Evolutionary conservation across 2,113 vertebrate species (phyloP).

Genomic region (Mobula hypostoma): DNA sequence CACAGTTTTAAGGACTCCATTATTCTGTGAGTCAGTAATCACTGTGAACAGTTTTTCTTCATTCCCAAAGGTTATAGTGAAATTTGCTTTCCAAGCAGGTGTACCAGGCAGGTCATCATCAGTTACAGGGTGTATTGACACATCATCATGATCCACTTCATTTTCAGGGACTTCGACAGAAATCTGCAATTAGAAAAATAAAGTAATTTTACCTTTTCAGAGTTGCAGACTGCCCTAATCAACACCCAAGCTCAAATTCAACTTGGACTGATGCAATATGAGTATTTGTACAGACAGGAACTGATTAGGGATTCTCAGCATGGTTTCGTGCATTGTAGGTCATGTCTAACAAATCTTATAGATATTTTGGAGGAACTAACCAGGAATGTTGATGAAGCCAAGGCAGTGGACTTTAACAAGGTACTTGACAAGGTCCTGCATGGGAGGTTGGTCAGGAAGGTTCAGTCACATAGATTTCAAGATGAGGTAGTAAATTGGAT

Average conservation of each 20-base stretch:
- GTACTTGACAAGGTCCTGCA: too few species aligned
- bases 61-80: constrained; percentile 63
- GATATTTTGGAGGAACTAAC: too few species aligned
- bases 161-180: constrained; percentile 60
- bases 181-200: constrained; percentile 56
- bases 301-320: too few species aligned
- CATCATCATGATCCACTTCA: neutral
- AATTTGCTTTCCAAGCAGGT: constrained; percentile 65
- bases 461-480: too few species aligned
- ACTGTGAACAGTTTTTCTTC: constrained; percentile 53
- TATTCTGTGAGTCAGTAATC: constrained; percentile 57
- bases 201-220: neutral
- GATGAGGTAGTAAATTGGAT: too few species aligned
- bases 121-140: constrained; percentile 57
- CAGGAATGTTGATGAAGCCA: too few species aligned
- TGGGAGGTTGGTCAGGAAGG: too few species aligned
- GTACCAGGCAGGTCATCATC: constrained; percentile 62
- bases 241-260: neutral
- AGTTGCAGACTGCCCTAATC: neutral
- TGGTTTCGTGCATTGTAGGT: too few species aligned
- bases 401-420: too few species aligned
- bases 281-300: too few species aligned
- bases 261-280: neutral
- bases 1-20: constrained; percentile 67
- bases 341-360: too few species aligned